These are phyloP conservation scores for Ladona fulva DNA, from an alignment of 1,140 invertebrate genomes.

Conservation along the genomic window DNA sequence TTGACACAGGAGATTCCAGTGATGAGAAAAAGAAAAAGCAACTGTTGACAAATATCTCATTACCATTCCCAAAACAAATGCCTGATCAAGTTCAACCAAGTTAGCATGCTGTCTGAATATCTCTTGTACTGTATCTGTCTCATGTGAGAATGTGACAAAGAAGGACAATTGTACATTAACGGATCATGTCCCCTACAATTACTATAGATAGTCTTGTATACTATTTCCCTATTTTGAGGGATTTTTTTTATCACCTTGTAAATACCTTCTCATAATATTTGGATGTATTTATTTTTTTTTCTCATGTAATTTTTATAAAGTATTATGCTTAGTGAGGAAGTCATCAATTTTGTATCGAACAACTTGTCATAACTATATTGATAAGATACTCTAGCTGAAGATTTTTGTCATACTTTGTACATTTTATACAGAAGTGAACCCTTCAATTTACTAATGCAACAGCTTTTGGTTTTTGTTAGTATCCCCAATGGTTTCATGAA, in stretches of 20 bases:
- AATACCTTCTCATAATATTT: no score
- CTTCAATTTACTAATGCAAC: no score
- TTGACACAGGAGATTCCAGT: conserved; percentile 36
- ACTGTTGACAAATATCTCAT: not conserved
- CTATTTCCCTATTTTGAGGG: not conserved
- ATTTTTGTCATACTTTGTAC: not conserved
- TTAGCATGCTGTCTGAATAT: no score
- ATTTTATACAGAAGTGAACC: not conserved
- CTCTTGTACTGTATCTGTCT: no score
- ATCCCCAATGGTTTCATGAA: no score
- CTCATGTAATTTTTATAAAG: not conserved
- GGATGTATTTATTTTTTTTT: not conserved
- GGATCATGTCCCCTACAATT: no score
- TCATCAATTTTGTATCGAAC: not conserved
- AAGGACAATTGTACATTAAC: no score
- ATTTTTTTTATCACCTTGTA: not conserved
- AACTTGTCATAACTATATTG: not conserved
- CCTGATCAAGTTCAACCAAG: not conserved
- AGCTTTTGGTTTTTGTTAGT: no score
- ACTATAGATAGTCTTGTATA: not conserved
- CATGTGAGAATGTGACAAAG: no score
- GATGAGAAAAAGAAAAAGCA: conserved; percentile 22
- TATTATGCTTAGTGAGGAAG: not conserved
- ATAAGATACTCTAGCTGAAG: not conserved
- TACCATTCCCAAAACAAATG: not conserved